Evolutionary conservation across 2,797 vertebrate species (phyloP), one percentile per base, ranked within the genome.

Genomic region (Trachurus trachurus): DNA sequence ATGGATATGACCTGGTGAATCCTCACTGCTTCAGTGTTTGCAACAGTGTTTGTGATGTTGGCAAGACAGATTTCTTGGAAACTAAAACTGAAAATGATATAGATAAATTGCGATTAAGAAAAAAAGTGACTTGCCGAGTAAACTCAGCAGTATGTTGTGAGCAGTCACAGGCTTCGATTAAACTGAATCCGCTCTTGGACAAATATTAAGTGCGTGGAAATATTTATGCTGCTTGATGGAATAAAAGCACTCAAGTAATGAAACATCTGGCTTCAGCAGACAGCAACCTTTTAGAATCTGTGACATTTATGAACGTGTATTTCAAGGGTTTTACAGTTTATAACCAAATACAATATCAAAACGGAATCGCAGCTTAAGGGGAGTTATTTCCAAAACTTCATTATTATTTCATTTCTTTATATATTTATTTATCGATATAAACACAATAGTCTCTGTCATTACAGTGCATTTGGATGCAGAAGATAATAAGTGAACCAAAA

Each of bases 71-170:
- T n/a, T 37, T 67, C n/a, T 29, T 16, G 39, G 58, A 50, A 66
- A 76, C 47, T 21, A 52, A 39, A 17, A 53, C 59, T n/a, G n/a
- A n/a, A n/a, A n/a, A 70, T 70, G 54, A 75, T 74, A 61, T 68
- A 3, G 5, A 71, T 71, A 6, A 39, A 16, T 22, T 65, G 56
- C 44, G 62, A 37, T 59, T 6, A 19, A 47, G 17, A n/a, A 31
- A 21, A 70, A 21, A 71, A 49, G n/a, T 9, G 13, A 60, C 54
- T 62, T 54, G 21, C 34, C 34, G 13, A 34, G 22, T 63, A 1
- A 44, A 44, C 40, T 54, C 42, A 49, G 12, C 56, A 62, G 13
- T 58, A n/a, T 67, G 50, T 29, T 73, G 53, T 61, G n/a, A 69
- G 39, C 47, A 56, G 29, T 47, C 31, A 49, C 42, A 63, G 19